A percentile compares a stretch with the other conserved stretches of the same genome.
Evolutionary conservation across 2,113 vertebrate genomes (phyloP).

Genomic region (Triplophysa dalaica): DNA sequence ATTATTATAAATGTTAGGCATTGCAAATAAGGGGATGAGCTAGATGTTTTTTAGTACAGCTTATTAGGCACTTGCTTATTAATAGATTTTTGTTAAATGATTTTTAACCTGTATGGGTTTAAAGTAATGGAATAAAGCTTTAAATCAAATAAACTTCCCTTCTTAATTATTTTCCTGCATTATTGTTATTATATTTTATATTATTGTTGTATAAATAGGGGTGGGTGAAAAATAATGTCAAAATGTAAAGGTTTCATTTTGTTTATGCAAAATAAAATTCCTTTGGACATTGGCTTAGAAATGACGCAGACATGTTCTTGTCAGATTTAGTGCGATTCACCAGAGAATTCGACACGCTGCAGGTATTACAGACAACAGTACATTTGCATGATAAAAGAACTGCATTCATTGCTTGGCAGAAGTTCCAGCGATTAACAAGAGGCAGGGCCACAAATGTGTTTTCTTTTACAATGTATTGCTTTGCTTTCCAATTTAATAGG

Average conservation of each 20-base stretch:
- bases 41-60: too few species aligned
- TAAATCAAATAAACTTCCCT: too few species aligned
- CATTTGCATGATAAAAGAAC: not conserved
- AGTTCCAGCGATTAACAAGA: slow-evolving; percentile 18
- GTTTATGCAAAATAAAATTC: not conserved
- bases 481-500: slow-evolving; percentile 42
- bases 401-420: slow-evolving; percentile 16
- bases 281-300: not conserved
- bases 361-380: not conserved
- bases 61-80: too few species aligned
- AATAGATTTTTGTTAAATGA: too few species aligned
- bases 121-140: too few species aligned
- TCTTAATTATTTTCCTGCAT: too few species aligned
- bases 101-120: too few species aligned
- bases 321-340: not conserved
- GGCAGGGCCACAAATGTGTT: slow-evolving; percentile 28
- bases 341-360: not conserved
- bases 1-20: too few species aligned
- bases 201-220: too few species aligned
- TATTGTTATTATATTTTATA: too few species aligned
- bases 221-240: too few species aligned
- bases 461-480: slow-evolving; percentile 23
- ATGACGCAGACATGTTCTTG: not conserved
- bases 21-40: too few species aligned
- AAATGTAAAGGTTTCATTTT: not conserved